Evolutionary conservation across 2,888 invertebrate species (phyloP), one percentile per base, ranked within the genome.

Genomic region (Actias luna): DNA sequence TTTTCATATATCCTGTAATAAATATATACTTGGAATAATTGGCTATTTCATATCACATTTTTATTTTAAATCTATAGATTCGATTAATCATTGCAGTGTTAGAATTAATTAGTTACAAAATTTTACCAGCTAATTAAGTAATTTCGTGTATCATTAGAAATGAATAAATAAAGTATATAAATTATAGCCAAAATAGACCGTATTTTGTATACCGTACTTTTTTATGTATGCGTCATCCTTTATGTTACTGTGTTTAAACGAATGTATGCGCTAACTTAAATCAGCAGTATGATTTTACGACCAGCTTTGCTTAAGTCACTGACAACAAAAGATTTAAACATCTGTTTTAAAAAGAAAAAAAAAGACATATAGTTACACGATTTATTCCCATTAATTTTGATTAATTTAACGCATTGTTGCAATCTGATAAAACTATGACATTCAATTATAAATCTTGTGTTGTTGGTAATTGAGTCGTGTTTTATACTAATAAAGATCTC

Each of bases 381-480:
- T 29, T 29, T 29, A 29, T 52, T 52, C 22, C 1, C 4, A 22
- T 52, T 27, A 52, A 52, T 52, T 52, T 25, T 52, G 4, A 27
- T 55, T 55, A 55, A 55, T 55, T 29, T 29, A n/a, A 55, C 16
- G 29, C 16, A n/a, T 29, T 29, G 29, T 2, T 12, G 29, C 12
- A 55, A 16, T n/a, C 3, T 18, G 29, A 55, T 29, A 55, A 29
- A 55, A 29, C 29, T 27, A 55, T n/a, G 5, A n/a, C 27, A 29
- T 29, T 55, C 16, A 16, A 55, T 29, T n/a, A 29, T 55, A 55
- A 29, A 2, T 29, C 55, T 55, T 55, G n/a, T 55, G 0, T 18
- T 36, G 60, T 52, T 55, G 60, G 27, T 16, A 35, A n/a, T 61
- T 81, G 79, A 78, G 82, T 84, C 69, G 79, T 64, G n/a, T 29